These are phyloP conservation scores for Ictidomys tridecemlineatus DNA, from an alignment of 2,113 vertebrate species.

Conservation along the genomic window DNA sequence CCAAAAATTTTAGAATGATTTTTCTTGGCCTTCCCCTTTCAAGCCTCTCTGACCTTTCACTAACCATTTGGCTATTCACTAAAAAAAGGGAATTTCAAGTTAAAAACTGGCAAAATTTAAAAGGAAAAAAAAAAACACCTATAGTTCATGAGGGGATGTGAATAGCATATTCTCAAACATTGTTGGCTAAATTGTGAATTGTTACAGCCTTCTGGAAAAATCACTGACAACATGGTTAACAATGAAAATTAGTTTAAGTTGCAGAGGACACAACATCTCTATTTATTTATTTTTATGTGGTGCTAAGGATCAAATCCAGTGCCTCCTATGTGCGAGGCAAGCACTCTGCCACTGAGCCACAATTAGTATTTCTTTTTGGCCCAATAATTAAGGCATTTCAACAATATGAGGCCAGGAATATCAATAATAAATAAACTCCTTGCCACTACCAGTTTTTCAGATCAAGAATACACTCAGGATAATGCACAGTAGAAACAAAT, in stretches of 20 bases:
- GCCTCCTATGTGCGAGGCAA: too few relatives aligned
- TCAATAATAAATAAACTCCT: neutral
- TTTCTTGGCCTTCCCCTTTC: neutral
- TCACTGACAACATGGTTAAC: conserved; percentile 42
- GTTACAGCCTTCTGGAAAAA: conserved; percentile 25
- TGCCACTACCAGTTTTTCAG: neutral
- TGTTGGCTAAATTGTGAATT: neutral
- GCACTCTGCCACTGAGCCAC: too few relatives aligned
- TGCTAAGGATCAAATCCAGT: too few relatives aligned
- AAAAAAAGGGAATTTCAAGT: conserved; percentile 19
- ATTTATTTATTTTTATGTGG: too few relatives aligned
- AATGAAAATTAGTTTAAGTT: conserved; percentile 1
- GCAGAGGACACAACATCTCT: too few relatives aligned
- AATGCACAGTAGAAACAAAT: conserved; percentile 1
- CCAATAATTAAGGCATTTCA: conserved; percentile 14
- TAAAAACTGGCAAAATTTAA: neutral
- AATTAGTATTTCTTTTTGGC: conserved; percentile 34
- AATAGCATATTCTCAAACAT: neutral
- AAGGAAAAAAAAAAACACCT: neutral
- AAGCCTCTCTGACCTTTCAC: neutral
- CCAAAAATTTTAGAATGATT: neutral
- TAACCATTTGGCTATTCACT: neutral
- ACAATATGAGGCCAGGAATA: neutral
- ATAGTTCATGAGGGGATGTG: neutral
- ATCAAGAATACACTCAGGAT: neutral